Conservation (phyloP, 2,797 vertebrate genomes). For the Pangasius krempfi region DNA sequence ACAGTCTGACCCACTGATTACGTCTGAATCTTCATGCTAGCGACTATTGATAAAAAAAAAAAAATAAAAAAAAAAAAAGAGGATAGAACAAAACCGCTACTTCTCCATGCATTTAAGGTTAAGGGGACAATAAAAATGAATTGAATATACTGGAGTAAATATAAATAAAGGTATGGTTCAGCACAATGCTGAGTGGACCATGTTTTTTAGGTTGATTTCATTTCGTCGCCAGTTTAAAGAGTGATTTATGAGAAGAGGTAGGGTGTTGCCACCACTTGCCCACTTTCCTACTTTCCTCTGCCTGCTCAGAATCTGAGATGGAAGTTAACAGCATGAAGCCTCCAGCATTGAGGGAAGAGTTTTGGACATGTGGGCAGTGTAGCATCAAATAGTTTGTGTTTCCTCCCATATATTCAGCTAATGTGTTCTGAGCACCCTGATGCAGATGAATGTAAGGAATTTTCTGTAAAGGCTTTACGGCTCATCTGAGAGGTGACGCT, state of each 20-base stretch:
- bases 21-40: constrained; percentile 73
- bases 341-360: constrained; percentile 70
- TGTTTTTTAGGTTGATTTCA: constrained; percentile 72
- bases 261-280: constrained; percentile 64
- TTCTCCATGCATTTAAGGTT: constrained; percentile 72
- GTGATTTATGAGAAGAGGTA: constrained; percentile 76
- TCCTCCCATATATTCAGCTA: constrained; percentile 80
- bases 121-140: constrained; percentile 69
- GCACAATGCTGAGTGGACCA: constrained; percentile 59
- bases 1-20: constrained; percentile 69
- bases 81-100: constrained; percentile 59
- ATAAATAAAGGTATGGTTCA: constrained; percentile 71
- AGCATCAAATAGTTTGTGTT: constrained; percentile 84
- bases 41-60: constrained; percentile 47
- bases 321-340: constrained; percentile 78
- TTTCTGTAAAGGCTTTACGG: constrained; percentile 80
- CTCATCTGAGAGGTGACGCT: constrained; percentile 76
- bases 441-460: constrained; percentile 83
- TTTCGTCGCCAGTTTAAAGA: constrained; percentile 72
- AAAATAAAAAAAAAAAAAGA: not conserved
- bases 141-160: constrained; percentile 70
- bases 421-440: constrained; percentile 76
- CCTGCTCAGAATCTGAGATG: constrained; percentile 79
- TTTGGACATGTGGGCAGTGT: constrained; percentile 79
- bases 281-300: constrained; percentile 57